Evolutionary conservation across 1,140 invertebrate species (phyloP).

Genomic region (Odontomachus brunneus): DNA sequence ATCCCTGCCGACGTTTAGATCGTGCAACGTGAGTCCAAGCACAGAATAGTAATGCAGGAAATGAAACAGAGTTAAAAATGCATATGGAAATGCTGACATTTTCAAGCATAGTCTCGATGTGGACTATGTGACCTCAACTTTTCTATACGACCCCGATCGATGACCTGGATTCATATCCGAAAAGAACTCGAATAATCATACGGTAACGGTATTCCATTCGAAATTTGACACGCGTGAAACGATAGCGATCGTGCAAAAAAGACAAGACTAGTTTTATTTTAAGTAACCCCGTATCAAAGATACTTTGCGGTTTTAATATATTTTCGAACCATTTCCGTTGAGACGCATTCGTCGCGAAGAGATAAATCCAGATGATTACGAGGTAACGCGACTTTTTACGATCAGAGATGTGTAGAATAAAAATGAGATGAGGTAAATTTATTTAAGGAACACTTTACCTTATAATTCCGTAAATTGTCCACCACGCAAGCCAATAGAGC

Average conservation of each 20-base stretch:
- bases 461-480: constrained; percentile 94
- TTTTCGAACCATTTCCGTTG: neutral
- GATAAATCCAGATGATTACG: neutral
- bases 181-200: constrained; percentile 33
- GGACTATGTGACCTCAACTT: constrained; percentile 39
- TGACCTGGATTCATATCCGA: neutral
- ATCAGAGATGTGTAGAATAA: neutral
- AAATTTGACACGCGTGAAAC: constrained; percentile 17
- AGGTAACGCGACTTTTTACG: neutral
- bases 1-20: neutral
- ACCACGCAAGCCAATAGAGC: constrained; percentile 97
- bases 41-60: neutral
- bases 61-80: neutral
- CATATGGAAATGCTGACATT: constrained; percentile 6
- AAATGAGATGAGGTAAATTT: neutral
- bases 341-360: neutral
- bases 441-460: constrained; percentile 87
- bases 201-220: constrained; percentile 6
- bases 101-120: neutral
- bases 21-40: neutral
- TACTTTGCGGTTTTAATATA: neutral
- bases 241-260: neutral
- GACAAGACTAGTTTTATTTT: constrained; percentile 17
- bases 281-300: constrained; percentile 4
- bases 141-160: constrained; percentile 24